Evolutionary conservation across 2,113 vertebrate species (phyloP).

Genomic region (Psilopogon haemacephalus): DNA sequence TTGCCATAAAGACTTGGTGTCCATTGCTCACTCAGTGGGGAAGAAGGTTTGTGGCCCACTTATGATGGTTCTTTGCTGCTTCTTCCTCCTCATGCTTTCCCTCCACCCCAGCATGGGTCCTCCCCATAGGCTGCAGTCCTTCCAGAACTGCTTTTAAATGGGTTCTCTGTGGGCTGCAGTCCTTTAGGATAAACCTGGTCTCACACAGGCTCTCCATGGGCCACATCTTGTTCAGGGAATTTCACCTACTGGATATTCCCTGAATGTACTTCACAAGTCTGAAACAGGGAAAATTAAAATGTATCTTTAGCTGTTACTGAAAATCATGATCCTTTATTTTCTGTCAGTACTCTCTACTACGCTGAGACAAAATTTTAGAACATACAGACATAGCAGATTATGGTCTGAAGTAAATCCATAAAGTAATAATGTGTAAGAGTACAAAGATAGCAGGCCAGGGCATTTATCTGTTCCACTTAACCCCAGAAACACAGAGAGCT

Average conservation of each 20-base stretch:
- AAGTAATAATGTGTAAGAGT: neutral
- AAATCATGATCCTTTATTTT: neutral
- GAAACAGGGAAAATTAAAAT: neutral
- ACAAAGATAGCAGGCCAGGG: neutral
- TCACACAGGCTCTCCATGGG: rapidly evolving
- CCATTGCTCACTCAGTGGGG: rapidly evolving
- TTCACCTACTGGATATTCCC: neutral
- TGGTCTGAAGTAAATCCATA: neutral
- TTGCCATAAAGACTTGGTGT: neutral
- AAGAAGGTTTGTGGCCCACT: neutral
- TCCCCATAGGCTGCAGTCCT: neutral
- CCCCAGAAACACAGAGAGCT: neutral
- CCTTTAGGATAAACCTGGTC: neutral
- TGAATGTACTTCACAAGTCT: neutral
- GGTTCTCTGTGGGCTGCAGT: neutral
- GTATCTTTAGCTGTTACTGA: neutral
- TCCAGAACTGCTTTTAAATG: neutral
- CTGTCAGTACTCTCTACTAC: neutral
- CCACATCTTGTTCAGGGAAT: neutral
- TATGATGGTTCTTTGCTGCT: neutral
- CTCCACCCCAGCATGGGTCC: neutral
- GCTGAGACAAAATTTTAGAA: neutral
- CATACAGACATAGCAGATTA: neutral
- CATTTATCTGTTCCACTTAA: neutral
- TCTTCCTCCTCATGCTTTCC: neutral